Base-by-base conservation (phyloP, 2,797 vertebrate genomes). In the Etheostoma perlongum region DNA sequence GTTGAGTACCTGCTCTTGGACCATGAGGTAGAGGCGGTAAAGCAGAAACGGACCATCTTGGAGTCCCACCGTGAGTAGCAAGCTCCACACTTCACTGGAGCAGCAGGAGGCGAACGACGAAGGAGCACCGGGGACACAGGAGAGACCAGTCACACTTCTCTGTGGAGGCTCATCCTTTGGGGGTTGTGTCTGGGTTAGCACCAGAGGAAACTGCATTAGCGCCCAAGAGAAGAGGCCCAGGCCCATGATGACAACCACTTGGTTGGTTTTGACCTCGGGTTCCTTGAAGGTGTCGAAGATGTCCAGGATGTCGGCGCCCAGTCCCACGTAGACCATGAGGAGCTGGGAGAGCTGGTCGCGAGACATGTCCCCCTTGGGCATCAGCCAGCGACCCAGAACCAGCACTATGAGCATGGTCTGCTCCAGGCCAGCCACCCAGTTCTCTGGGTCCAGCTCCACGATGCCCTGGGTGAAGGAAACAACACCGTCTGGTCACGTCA, bases 301-400 rank as follows among this genome's bases (percentile, higher is more conserved):
- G 82, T 96, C 95, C 85, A 96, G 74, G 82, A 96, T 95, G 79
- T 96, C 95, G 0, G 95, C 95, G 0, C 94, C 95, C 63, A 96
- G 91, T 21, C 93, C 94, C 27, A 95, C 89, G 0, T 96, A 94
- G 52, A 94, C 92, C 94, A 95, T 93, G 55, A 96, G 94, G 60
- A 96, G 94, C 86, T 96, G 93, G 58, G 95, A 94, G 19, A 96
- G 93, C 84, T 95, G 94, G 76, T 94, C 94, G 1, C 94, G 93
- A 59, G 91, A 95, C 95, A 96, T 95, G 74, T 95, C 91, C 1
- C 95, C 95, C 70, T 95, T 96, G 18, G 95, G 95, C 95, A 95
- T 95, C 6, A 96, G 84, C 95, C 95, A 96, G 36, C 95, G 93
- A 42, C 95, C 95, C 67, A 95, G 69, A 53, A 96, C 94, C 74